Conservation (phyloP, 2,113 vertebrate genomes). For the Corythoichthys haematopterus region DNA sequence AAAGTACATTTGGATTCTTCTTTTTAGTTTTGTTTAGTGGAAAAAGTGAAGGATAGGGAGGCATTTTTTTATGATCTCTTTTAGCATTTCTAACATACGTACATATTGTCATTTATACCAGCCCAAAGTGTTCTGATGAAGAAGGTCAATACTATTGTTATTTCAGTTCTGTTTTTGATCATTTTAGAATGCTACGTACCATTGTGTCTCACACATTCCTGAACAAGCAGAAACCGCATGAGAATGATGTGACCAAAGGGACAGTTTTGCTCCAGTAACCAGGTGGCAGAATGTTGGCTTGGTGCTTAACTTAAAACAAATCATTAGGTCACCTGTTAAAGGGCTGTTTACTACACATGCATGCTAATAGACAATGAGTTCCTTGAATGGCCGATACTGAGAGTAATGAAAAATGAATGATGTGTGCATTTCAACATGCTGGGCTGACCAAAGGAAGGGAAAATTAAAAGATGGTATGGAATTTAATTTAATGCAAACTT, state of each 20-base stretch:
- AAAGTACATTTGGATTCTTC: slow-evolving; percentile 33
- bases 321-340: slow-evolving; percentile 67
- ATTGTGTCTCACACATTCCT: background rate
- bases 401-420: slow-evolving; percentile 43
- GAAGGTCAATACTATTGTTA: background rate
- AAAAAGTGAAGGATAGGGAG: background rate
- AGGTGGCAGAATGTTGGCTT: slow-evolving; percentile 57
- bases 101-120: background rate
- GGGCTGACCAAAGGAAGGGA: slow-evolving; percentile 25
- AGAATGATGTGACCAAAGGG: slow-evolving; percentile 67
- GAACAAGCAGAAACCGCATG: slow-evolving; percentile 32
- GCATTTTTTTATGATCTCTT: background rate
- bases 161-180: background rate
- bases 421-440: too few species aligned
- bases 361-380: slow-evolving; percentile 61
- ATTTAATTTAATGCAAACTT: background rate
- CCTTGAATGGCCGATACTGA: slow-evolving; percentile 61
- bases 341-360: slow-evolving; percentile 62
- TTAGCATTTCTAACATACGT: background rate
- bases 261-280: slow-evolving; percentile 60
- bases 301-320: slow-evolving; percentile 65
- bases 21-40: slow-evolving; percentile 21
- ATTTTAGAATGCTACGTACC: background rate
- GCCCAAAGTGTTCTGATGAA: too few species aligned
- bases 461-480: slow-evolving; percentile 46